Base-by-base conservation (phyloP, 2,888 invertebrate species). In the Temnothorax rugatulus region DNA sequence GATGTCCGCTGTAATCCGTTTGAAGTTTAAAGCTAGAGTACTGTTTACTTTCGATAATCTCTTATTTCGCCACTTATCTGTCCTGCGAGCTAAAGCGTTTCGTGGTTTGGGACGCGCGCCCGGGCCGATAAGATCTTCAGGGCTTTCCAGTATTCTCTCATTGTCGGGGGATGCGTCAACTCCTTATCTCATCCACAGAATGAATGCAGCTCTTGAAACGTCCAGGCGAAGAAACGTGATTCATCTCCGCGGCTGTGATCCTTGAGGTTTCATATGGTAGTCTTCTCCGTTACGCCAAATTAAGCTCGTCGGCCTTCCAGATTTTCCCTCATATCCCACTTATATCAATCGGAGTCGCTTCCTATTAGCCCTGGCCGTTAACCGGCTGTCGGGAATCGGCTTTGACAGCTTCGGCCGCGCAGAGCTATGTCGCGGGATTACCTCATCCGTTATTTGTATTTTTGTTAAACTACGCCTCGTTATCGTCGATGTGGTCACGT, bases 171-270 rank as follows among this genome's bases (percentile, higher is more conserved):
- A 47, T 50, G 34, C 47, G 50, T 75, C 61, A 34, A 25, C 25
- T 50, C 34, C 63, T 76, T 64, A 76, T 64, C 63, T 64, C 57
- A 9, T 50, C 18, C 11, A 11, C n/a, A 5, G 25, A 63, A 50
- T 75, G 47, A 57, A 75, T 41, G 21, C 15, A 18, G 64, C 13
- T 75, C 11, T 38, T 38, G 11, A n/a, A 52, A 38, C 21, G 13
- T 47, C 29, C 50, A 38, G 41, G 5, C 52, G 52, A 38, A 54
- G 15, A n/a, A 15, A 76, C 38, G 54, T 76, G 76, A 76, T 64
- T 76, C 76, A 76, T 63, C 34, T 34, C 50, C 34, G 11, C 21
- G 47, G 21, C 3, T 25, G 13, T 38, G 13, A 64, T 76, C 18
- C 29, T 75, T 18, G 50, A 75, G 41, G 57, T 13, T 18, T 5